Evolutionary conservation across 2,797 vertebrate species (phyloP).

Genomic region (Protonibea diacanthus): DNA sequence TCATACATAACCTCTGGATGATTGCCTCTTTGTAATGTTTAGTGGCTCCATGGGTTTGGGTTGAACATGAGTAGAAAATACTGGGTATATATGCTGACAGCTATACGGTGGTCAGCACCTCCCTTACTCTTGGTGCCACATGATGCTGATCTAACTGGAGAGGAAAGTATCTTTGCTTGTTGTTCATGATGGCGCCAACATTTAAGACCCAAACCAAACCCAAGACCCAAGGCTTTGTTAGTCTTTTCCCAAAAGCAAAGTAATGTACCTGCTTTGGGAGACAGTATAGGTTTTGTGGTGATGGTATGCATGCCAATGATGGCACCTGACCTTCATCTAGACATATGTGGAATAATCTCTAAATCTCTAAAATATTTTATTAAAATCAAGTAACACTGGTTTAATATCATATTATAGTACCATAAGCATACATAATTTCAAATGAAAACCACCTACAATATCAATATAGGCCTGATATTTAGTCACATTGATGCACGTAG

Average conservation of each 20-base stretch:
- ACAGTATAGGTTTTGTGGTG: not conserved
- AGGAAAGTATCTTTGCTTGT: not conserved
- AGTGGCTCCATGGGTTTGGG: slow-evolving; percentile 29
- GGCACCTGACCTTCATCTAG: too few species aligned
- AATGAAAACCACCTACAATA: too few species aligned
- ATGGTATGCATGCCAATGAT: too few species aligned
- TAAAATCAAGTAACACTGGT: too few species aligned
- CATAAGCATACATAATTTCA: too few species aligned
- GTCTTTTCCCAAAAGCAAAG: not conserved
- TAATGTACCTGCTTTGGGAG: not conserved
- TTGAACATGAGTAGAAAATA: not conserved
- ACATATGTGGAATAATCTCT: too few species aligned
- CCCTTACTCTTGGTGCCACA: not conserved
- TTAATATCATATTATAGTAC: too few species aligned
- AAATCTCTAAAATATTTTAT: too few species aligned
- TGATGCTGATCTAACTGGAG: slow-evolving; percentile 1
- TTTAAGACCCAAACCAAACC: not conserved
- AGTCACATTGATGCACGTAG: too few species aligned
- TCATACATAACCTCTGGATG: slow-evolving; percentile 41
- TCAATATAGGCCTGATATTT: too few species aligned
- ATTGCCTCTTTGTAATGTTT: slow-evolving; percentile 32
- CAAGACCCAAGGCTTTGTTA: not conserved
- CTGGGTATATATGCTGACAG: too few species aligned
- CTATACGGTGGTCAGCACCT: not conserved
- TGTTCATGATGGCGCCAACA: slow-evolving; percentile 7